Evolutionary conservation across 2,888 invertebrate species (phyloP), one percentile per base, ranked within the genome.

Genomic region (Acanthoscelides obtectus): DNA sequence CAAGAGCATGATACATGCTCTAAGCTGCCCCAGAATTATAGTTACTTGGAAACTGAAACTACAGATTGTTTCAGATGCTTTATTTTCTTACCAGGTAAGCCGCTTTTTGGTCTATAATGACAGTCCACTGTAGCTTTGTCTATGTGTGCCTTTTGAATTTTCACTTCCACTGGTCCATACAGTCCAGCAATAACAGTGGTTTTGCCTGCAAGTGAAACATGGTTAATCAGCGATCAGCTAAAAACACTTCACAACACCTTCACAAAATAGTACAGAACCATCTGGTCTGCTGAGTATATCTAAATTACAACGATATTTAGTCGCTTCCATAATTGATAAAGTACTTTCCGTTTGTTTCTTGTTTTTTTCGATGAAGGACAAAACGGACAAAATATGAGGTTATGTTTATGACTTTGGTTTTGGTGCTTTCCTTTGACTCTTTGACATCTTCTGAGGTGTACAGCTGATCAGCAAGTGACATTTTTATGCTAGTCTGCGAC

Each of bases 111-210:
- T 73, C 90, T 89, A 81, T 91, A 97, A 67, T 91, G 86, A 22
- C 94, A 92, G 83, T 96, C 96, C 6, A 97, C 85, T n/a, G 87
- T 89, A 0, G 94, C 91, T 84, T 91, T 93, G 76, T 95, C 94
- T 70, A 94, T 90, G 77, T 91, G 89, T 79, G 94, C 90, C 83
- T 91, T 94, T 75, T 91, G 90, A 76, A 89, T 86, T 84, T 92
- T 94, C 0, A 92, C 91, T 84, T 96, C 96, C 17, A 92, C 86
- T 0, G 96, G 96, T 0, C 96, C 97, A 85, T 94, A 93, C 63
- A 95, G 89, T 75, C 94, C 93, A 0, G 92, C 92, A 65, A 94
- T 82, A 0, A 93, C 90, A 68, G 92, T 90, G 20, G 95, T 95
- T 74, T 92, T 90, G 17, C 95, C 96, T 95, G 81, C 67, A 88